Evolutionary conservation across 2,113 vertebrate species (phyloP).

Genomic region (Scomber japonicus): DNA sequence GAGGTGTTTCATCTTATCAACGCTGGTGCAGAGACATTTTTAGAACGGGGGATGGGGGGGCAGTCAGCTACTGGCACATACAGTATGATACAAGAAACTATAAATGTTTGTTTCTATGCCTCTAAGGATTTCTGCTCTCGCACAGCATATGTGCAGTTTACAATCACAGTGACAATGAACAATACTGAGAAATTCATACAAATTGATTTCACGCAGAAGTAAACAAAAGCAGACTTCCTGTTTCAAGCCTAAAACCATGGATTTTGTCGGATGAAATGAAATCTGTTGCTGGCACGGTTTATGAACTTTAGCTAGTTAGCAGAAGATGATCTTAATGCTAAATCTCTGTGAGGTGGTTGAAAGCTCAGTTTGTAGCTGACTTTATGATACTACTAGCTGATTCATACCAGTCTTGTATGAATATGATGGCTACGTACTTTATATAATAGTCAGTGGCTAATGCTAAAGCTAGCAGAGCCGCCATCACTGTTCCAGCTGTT

Average conservation of each 20-base stretch:
- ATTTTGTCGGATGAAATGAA: too few relatives aligned
- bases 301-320: too few relatives aligned
- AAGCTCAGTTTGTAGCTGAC: not conserved
- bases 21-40: not conserved
- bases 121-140: too few relatives aligned
- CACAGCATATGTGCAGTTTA: too few relatives aligned
- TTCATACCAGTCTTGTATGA: not conserved
- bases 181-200: not conserved
- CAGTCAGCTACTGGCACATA: not conserved
- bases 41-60: not conserved
- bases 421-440: not conserved
- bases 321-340: not conserved
- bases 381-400: not conserved
- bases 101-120: not conserved
- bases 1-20: slow-evolving; percentile 8
- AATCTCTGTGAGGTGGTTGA: not conserved
- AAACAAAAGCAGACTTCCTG: not conserved
- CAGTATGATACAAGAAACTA: slow-evolving; percentile 1
- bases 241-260: too few relatives aligned
- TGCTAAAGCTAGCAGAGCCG: not conserved
- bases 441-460: not conserved
- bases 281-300: not conserved
- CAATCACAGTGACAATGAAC: too few relatives aligned
- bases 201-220: not conserved
- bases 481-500: not conserved